Percentiles rank a stretch among this genome's conserved stretches.
Conservation (phyloP, 2,797 vertebrate genomes). For the Aulostomus chinensis region DNA sequence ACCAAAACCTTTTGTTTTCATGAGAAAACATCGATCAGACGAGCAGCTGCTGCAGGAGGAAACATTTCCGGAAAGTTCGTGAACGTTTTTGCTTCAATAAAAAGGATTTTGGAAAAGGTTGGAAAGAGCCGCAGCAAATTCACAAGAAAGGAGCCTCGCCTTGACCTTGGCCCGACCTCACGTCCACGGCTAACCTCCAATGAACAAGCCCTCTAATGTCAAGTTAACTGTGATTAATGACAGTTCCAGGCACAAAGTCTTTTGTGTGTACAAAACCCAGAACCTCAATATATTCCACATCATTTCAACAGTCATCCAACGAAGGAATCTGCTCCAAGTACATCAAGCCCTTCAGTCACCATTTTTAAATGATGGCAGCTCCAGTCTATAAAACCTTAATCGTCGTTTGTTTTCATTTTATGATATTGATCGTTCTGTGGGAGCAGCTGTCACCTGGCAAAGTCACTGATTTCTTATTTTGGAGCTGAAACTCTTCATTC, state of each 20-base stretch:
- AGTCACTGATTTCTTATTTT: constrained; percentile 45
- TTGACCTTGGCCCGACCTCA: constrained; percentile 50
- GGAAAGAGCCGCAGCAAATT: constrained; percentile 24
- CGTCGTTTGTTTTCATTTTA: constrained; percentile 37
- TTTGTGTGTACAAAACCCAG: constrained; percentile 59
- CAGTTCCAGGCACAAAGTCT: constrained; percentile 50
- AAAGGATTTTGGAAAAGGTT: constrained; percentile 5
- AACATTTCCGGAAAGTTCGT: no score
- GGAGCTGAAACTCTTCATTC: constrained; percentile 45
- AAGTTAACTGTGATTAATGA: constrained; percentile 72
- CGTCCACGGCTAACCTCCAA: constrained; percentile 56
- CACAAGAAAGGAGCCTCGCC: constrained; percentile 32
- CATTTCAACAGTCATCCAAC: constrained; percentile 37
- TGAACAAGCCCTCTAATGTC: constrained; percentile 66
- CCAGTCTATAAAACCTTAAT: constrained; percentile 14
- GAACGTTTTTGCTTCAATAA: no score
- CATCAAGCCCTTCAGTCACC: background rate
- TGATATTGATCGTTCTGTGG: constrained; percentile 39
- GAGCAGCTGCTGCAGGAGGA: no score
- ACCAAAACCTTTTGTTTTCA: no score
- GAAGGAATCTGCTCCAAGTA: no score
- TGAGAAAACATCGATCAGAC: no score
- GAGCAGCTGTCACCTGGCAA: constrained; percentile 31
- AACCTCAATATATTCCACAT: constrained; percentile 30
- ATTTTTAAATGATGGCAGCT: background rate